Base-by-base conservation (phyloP, 1,140 invertebrate species). In the Drosophila persimilis region DNA sequence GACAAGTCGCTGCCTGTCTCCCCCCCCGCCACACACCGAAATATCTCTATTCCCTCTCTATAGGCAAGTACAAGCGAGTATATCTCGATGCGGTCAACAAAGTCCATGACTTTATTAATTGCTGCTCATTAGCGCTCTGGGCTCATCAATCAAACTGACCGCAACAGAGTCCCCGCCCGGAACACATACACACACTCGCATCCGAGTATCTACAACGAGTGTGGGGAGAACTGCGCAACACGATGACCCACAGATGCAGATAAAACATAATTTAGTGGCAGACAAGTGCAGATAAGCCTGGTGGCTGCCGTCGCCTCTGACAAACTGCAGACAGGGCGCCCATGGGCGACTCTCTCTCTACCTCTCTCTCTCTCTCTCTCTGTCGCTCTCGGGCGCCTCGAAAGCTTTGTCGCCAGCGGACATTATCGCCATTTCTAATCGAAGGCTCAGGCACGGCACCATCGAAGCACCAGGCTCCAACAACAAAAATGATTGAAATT, bases 41-140 rank as follows among this genome's bases (percentile, higher is more conserved):
- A 48, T 65, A 51, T 59, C 60, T 44, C 52, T 51, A 55, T 56
- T 50, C 47, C 43, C 41, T 47, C 9, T 13, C 9, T 53, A 39
- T 29, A 44, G 2, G 24, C 24, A 4, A 26, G 20, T 31, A 43
- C 59, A 50, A 46, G 39, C 57, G 55, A 46, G 47, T 55, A 50
- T 13, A 50, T 73, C 62, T 64, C 77, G 70, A 70, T 81, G 83
- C 56, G 81, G 81, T 80, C 81, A 86, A 78, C 78, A 83, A 62
- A 83, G 83, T 88, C 78, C 79, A 79, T 88, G 83, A 80, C 83
- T 88, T 88, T 88, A 88, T 88, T 88, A 88, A 88, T 88, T 88
- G 83, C 83, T 64, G 75, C 83, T 88, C 83, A 88, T 88, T 88
- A 88, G 83, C 83, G 83, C 78, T 83, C 67, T 31, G 72, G 50